Evolutionary conservation across 1,140 invertebrate genomes (phyloP).

Genomic region (Rhagoletis zephyria): DNA sequence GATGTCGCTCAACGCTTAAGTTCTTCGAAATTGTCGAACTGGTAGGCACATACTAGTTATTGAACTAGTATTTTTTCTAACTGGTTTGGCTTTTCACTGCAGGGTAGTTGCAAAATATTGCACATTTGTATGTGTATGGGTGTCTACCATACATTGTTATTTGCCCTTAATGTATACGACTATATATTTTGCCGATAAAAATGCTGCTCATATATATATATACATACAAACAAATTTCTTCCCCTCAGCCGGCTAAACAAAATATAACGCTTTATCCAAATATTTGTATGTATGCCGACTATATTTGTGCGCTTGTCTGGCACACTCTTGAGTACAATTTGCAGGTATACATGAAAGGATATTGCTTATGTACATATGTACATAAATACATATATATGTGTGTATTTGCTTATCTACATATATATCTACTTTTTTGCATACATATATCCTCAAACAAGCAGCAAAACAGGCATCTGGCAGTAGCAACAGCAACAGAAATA

Average conservation of each 20-base stretch:
- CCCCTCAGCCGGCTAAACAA: background rate
- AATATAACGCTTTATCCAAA: background rate
- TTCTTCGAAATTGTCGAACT: too few relatives aligned
- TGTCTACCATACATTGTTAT: slow-evolving; percentile 15
- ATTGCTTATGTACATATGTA: background rate
- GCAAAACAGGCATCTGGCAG: slow-evolving; percentile 11
- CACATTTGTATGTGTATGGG: background rate
- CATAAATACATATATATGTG: background rate
- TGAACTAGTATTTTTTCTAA: too few relatives aligned
- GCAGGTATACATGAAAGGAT: background rate
- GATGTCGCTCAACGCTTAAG: too few relatives aligned
- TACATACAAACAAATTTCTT: background rate
- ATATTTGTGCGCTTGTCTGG: background rate
- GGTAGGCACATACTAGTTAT: too few relatives aligned
- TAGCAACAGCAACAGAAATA: background rate
- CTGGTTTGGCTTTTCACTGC: too few relatives aligned
- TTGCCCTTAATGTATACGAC: background rate
- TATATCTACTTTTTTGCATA: background rate
- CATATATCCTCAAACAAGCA: background rate
- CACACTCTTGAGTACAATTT: background rate
- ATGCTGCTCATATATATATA: background rate
- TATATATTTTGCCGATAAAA: background rate
- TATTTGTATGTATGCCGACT: background rate
- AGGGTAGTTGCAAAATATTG: background rate
- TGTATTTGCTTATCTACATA: too few relatives aligned